Base-by-base conservation (phyloP, 2,888 invertebrate species). In the Noctua janthina region DNA sequence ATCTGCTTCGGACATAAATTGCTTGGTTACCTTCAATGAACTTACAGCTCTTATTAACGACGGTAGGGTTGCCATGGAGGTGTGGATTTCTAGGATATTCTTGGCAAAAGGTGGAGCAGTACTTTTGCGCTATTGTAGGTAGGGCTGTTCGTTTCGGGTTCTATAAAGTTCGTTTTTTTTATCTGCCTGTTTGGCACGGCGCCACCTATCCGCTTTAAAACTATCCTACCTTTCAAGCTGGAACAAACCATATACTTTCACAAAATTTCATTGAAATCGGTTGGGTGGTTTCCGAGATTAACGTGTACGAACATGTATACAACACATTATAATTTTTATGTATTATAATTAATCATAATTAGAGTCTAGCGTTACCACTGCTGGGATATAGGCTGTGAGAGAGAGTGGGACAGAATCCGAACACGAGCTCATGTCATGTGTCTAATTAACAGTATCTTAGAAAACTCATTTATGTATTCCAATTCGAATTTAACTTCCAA, bases 1-100 rank as follows among this genome's bases (percentile, higher is more conserved):
- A 96, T 96, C 95, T 91, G 94, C 95, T 95, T 93, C 91, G 89
- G 91, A 91, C 94, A 96, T 96, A 96, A 96, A 96, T 96, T 95
- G 93, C 91, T 88, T 88, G 89, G 91, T 91, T 92, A 92, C 91
- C 92, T 91, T 92, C 92, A 91, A 90, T 91, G 90, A 91, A 90
- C 91, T 92, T 91, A 91, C 91, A 92, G 92, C 91, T 92, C 92
- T 93, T 94, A 94, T 94, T 94, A 93, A 92, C 90, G 88, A 82
- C 89, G 87, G 83, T 78, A 81, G 81, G 82, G 6, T 74, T 11
- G 8, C 82, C 78, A 84, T 70, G 51, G 20, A 51, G 13, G 35
- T 68, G 2, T 13, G 15, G 29, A 17, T 76, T 78, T 76, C 17
- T 13, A 39, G 70, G 74, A 72, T 35, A 71, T 17, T 62, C 4